Evolutionary conservation across 2,888 invertebrate species (phyloP).

Genomic region (Ptychoptera contaminata): DNA sequence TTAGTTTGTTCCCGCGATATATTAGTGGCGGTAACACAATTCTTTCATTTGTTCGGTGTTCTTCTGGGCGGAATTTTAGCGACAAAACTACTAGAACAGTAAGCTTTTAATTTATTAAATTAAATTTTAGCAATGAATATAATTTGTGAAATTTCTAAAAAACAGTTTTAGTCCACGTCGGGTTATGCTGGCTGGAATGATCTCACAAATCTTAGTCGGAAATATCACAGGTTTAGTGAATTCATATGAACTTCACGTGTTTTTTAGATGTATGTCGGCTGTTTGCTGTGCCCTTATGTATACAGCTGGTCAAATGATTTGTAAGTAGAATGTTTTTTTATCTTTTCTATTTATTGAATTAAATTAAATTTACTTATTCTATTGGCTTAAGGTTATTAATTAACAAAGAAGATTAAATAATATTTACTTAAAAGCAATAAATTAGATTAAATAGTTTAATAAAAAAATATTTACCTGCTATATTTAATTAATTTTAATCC

Average conservation of each 20-base stretch:
- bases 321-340: constrained; percentile 19
- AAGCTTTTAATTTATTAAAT: constrained; percentile 9
- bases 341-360: not conserved
- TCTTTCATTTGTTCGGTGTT: constrained; percentile 34
- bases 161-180: constrained; percentile 31
- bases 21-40: constrained; percentile 33
- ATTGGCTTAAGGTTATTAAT: not conserved
- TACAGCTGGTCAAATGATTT: constrained; percentile 31
- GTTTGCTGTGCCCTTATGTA: constrained; percentile 33
- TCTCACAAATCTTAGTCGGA: constrained; percentile 31
- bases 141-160: no score
- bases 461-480: no score
- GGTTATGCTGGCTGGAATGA: constrained; percentile 31
- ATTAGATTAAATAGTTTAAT: not conserved
- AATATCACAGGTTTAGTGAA: constrained; percentile 30
- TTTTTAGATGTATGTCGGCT: constrained; percentile 32
- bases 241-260: constrained; percentile 30
- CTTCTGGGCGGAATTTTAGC: constrained; percentile 32
- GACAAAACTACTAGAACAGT: constrained; percentile 29
- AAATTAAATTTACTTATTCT: not conserved
- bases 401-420: not conserved
- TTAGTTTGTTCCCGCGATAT: constrained; percentile 33
- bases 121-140: not conserved
- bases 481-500: not conserved
- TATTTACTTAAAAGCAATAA: not conserved